These are phyloP conservation scores for Coregonus clupeaformis DNA, from an alignment of 2,113 vertebrate genomes.

Conservation along the genomic window DNA sequence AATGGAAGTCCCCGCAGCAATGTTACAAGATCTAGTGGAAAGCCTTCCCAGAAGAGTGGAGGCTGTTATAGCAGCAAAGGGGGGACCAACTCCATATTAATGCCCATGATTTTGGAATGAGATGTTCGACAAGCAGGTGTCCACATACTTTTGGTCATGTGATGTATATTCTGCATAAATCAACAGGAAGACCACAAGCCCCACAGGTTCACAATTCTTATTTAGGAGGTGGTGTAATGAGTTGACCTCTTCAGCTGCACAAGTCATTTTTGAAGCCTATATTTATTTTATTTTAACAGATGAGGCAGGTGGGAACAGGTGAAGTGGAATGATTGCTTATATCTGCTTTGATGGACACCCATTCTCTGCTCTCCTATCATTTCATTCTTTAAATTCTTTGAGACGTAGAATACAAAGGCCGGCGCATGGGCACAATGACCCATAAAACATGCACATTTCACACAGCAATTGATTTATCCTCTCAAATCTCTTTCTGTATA, in stretches of 20 bases:
- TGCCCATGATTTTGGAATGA: no score
- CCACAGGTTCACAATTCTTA: neutral
- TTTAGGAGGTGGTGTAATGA: neutral
- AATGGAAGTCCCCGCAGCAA: no score
- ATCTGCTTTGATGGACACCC: conserved; percentile 44
- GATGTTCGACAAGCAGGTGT: no score
- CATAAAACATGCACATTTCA: conserved; percentile 41
- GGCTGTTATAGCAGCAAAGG: no score
- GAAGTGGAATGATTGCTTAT: conserved; percentile 49
- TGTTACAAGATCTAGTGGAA: no score
- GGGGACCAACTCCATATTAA: no score
- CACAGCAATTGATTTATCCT: conserved; percentile 24
- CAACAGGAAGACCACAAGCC: neutral
- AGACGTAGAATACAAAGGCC: conserved; percentile 27
- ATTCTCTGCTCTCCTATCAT: conserved; percentile 28
- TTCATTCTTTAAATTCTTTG: conserved; percentile 25
- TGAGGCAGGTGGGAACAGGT: conserved; percentile 40
- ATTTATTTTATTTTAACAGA: conserved; percentile 40
- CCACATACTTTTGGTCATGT: no score
- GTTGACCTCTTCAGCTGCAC: neutral
- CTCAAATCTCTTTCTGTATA: neutral
- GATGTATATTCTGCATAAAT: neutral
- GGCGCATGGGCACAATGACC: conserved; percentile 35
- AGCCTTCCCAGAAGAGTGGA: no score
- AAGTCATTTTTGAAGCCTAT: conserved; percentile 2